Evolutionary conservation across 2,113 vertebrate species (phyloP), one percentile per base, ranked within the genome.

Genomic region (Rhynchopsitta pachyrhyncha): DNA sequence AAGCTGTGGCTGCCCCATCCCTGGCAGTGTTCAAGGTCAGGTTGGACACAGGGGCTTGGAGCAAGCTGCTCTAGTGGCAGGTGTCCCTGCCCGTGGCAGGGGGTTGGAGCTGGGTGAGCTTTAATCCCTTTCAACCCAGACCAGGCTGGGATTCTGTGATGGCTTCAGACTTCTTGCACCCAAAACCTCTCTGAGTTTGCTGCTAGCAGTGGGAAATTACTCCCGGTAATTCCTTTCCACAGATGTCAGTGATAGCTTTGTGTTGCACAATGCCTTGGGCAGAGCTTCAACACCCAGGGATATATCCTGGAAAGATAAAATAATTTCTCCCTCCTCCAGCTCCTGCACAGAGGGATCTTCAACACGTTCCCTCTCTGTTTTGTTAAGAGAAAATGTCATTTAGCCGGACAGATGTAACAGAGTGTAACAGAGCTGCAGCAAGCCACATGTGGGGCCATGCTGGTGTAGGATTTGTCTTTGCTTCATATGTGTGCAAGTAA

Each of bases 161-260:
- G 52, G 62, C 91, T 80, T 92, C 76, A 47, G 37, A 10, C 31
- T 46, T 91, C 35, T 42, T 28, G 35, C n/a, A 73, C 50, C 73
- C 90, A 63, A 39, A 37, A 73, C 41, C 81, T 79, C 89, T 88
- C 19, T 90, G 86, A 93, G 62, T 88, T 97, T 92, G 75, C 75
- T 95, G 74, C 69, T 95, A 93, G 79, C 67, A 59, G 25, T 33
- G 64, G 64, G 87, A 75, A 69, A 29, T 50, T 47, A 33, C 20
- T 81, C 46, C 55, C 46, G 52, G 28, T 13, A 37, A 14, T 77
- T 84, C 20, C 63, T 86, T 81, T 83, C 67, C 53, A 57, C 29
- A 39, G 81, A 66, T 44, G 59, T 87, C 77, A 75, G 23, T 55
- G 46, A 81, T 46, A 57, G 10, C 23, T 50, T 75, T 82, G 46